Evolutionary conservation across 35 echinoderm and acorn worm genomes (phyloP).

Genomic region (Holothuria glaberrima): DNA sequence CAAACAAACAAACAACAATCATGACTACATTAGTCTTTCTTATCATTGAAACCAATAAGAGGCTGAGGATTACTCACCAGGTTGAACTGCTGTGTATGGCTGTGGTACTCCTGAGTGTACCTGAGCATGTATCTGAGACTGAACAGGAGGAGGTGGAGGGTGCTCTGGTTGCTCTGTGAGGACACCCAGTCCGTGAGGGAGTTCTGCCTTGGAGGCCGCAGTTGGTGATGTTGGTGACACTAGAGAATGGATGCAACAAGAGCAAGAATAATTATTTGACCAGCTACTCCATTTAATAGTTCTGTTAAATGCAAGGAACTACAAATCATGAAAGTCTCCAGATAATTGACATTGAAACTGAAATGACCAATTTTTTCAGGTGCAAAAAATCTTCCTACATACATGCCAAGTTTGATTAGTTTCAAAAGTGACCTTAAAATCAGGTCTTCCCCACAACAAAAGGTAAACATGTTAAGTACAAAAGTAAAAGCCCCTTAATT

Average conservation of each 20-base stretch:
- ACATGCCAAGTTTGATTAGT: no score
- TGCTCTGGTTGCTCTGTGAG: conserved; percentile 47
- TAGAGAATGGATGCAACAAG: neutral
- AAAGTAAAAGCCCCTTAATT: no score
- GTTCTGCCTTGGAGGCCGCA: neutral
- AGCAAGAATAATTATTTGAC: neutral
- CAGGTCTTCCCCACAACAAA: neutral
- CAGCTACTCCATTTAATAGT: neutral
- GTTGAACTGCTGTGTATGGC: neutral
- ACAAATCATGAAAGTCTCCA: neutral
- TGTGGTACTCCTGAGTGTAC: conserved; percentile 7
- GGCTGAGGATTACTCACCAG: no score
- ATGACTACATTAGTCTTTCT: no score
- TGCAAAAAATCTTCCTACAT: no score
- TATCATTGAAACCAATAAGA: neutral
- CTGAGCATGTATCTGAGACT: conserved; percentile 31
- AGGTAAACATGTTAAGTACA: no score
- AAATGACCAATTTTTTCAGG: no score
- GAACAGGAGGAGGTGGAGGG: neutral
- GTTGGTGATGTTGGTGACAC: conserved; percentile 45
- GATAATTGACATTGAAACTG: neutral
- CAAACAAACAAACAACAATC: no score
- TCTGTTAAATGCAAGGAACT: neutral
- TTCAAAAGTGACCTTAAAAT: neutral
- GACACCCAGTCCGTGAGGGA: conserved; percentile 15